These are phyloP conservation scores for Ips typographus DNA, from an alignment of 1,140 invertebrate species.

Conservation along the genomic window DNA sequence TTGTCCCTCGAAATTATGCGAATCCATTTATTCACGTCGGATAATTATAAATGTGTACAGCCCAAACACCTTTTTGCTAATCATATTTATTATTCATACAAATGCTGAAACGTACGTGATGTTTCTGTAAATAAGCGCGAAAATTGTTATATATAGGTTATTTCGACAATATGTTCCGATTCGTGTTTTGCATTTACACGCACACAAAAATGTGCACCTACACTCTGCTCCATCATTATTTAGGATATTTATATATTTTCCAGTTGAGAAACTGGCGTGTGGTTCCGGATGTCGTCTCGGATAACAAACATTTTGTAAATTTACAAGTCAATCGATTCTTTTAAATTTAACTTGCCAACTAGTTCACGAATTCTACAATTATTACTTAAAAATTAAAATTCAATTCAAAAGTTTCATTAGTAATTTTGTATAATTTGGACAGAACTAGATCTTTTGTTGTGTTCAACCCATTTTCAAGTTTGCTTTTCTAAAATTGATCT, in stretches of 20 bases:
- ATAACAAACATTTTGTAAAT: not conserved
- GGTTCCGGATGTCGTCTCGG: not conserved
- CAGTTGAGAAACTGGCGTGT: not conserved
- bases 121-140: slow-evolving; percentile 22
- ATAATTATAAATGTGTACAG: slow-evolving; percentile 25
- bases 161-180: slow-evolving; percentile 29
- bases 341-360: too few relatives aligned
- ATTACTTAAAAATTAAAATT: too few relatives aligned
- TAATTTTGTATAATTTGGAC: too few relatives aligned
- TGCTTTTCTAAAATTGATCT: too few relatives aligned
- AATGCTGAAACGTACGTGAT: slow-evolving; percentile 27
- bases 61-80: slow-evolving; percentile 22
- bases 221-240: not conserved
- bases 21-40: slow-evolving; percentile 20
- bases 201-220: slow-evolving; percentile 18
- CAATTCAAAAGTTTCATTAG: too few relatives aligned
- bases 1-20: slow-evolving; percentile 19
- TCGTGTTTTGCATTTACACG: slow-evolving; percentile 16
- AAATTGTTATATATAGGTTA: slow-evolving; percentile 28
- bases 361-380: too few relatives aligned
- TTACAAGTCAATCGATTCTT: too few relatives aligned
- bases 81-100: slow-evolving; percentile 30
- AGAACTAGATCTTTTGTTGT: too few relatives aligned
- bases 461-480: too few relatives aligned
- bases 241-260: slow-evolving; percentile 5